Base-by-base conservation (phyloP, 2,113 vertebrate species). In the Elachura formosa region DNA sequence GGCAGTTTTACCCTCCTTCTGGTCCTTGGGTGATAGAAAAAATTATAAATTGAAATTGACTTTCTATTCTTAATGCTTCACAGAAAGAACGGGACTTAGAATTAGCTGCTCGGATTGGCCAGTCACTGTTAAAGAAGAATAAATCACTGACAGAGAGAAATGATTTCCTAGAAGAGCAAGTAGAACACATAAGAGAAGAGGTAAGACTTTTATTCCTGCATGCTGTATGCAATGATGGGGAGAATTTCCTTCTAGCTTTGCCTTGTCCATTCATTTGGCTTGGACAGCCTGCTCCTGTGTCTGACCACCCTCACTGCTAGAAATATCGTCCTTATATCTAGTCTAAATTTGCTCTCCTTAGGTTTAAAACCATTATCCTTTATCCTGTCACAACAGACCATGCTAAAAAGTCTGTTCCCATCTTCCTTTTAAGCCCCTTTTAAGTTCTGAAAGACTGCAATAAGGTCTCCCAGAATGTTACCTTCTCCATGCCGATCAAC, bases 31-130 rank as follows among this genome's bases (percentile, higher is more conserved):
- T 77, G 56, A 95, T 64, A n/a, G 29, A 83, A 78, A 76, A 74
- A 34, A 33, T 29, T 29, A 52, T 14, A 22, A 67, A 51, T 31
- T 79, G 31, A 87, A 78, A 38, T 63, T n/a, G 26, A 5, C 6
- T 90, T 94, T 58, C 29, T 92, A 49, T 96, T 48, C 84, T 83
- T 93, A 77, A 77, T 71, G 45, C 48, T 77, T 48, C 68, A 73
- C 97, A 99, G 99, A 99, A 99, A 99, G 99, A 99, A 97, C 98
- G 99, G n/a, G 99, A 99, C 96, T 96, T 99, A 96, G 99, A 99
- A 97, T 98, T 99, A 88, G 99, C 99, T 19, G 99, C 99, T 94
- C 98, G 99, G 46, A 99, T 99, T 15, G 99, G 99, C 93, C 99
- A 99, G 98, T 99, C 99, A 0, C 97, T 99, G 90, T 80, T 99